Conservation (phyloP, 1,140 invertebrate species). For the Penaeus indicus region DNA sequence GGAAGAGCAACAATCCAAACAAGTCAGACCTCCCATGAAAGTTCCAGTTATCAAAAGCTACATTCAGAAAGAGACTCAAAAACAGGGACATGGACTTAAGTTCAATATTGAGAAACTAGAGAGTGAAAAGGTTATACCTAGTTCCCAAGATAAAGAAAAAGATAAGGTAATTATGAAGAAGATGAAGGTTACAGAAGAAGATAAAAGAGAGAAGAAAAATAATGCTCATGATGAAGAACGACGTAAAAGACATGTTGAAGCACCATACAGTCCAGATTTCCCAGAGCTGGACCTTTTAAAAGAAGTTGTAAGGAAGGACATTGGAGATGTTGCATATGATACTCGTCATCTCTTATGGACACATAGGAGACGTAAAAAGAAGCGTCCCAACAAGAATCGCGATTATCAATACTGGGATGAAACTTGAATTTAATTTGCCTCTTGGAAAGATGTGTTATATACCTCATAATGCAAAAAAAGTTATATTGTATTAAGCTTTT, state of each 20-base stretch:
- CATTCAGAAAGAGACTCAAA: too few species aligned
- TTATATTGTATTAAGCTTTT: too few species aligned
- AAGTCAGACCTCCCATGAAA: too few species aligned
- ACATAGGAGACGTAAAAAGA: background rate
- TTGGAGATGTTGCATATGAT: constrained; percentile 25
- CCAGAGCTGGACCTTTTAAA: background rate
- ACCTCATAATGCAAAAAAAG: too few species aligned
- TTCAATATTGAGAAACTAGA: too few species aligned
- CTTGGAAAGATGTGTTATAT: too few species aligned
- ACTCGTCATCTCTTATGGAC: constrained; percentile 38
- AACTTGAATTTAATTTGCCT: background rate
- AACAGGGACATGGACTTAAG: too few species aligned
- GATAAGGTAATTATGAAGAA: background rate
- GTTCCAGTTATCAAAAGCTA: too few species aligned
- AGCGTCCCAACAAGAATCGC: background rate
- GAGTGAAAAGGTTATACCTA: too few species aligned
- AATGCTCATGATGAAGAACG: constrained; percentile 24
- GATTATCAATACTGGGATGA: constrained; percentile 48
- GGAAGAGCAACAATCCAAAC: too few species aligned
- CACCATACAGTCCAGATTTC: background rate
- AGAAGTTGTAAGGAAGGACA: background rate
- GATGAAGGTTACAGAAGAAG: background rate
- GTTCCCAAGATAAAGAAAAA: background rate
- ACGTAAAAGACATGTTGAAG: background rate
- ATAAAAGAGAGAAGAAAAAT: background rate